Evolutionary conservation across 2,888 invertebrate genomes (phyloP), one percentile per base, ranked within the genome.

Genomic region (Nomada fucata): DNA sequence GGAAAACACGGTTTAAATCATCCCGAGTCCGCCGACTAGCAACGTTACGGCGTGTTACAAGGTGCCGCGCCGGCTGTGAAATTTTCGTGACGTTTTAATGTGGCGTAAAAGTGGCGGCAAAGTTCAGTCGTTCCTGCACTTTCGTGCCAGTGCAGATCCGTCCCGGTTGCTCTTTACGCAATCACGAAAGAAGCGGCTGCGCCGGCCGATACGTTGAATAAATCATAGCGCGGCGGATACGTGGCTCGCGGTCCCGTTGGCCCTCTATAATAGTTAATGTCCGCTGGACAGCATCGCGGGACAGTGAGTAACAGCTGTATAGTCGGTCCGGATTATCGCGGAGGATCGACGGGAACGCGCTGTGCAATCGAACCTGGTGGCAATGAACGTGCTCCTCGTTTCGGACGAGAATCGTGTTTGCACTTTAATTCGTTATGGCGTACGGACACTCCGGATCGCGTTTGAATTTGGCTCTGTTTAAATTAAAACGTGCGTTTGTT

Each of bases 281-380:
- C 76, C 79, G 77, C 77, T 79, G 75, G 88, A 88, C 83, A 89
- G 88, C 84, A 90, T 91, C 89, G 88, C 89, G 86, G 69, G 81
- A 2, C 11, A 81, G 74, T 74, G 79, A 87, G 85, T 85, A 65
- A 68, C 26, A 11, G 29, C n/a, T 20, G 29, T 53, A 57, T 44
- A 63, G 42, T 69, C 67, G 50, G 64, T 42, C n/a, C 47, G 65
- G 18, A 23, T 47, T 70, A 60, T 60, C 63, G 18, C 15, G 20
- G 60, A 65, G 44, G 60, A 47, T 60, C 60, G 76, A 69, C 44
- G 57, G 36, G 57, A 50, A 57, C 63, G 29, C n/a, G 23, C 18
- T 44, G 44, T 23, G 47, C 67, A 44, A 60, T 60, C 59, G 59
- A 18, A 9, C 20, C 13, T 57, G n/a, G 44, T 42, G 50, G 23